A percentile compares a stretch with the other conserved stretches of the same genome.
Evolutionary conservation across 2,797 vertebrate genomes (phyloP).

Genomic region (Choloepus didactylus): DNA sequence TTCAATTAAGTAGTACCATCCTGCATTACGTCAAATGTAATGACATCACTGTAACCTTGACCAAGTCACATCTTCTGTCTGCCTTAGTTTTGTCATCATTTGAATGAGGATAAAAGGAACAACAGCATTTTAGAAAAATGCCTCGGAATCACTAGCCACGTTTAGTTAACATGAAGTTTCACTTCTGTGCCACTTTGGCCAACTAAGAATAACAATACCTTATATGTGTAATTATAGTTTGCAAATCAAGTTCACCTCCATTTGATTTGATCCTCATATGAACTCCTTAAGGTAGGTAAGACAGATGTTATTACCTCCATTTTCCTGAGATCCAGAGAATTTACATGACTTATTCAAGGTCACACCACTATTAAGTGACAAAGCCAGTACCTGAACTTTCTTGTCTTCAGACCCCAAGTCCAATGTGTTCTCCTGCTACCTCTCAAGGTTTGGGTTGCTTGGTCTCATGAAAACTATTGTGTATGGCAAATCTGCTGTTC

Average conservation of each 20-base stretch:
- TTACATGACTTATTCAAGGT: not conserved
- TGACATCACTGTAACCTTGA: not conserved
- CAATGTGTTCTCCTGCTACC: not conserved
- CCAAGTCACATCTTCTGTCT: not conserved
- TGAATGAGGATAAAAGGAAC: slow-evolving; percentile 30
- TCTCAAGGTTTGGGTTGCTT: not conserved
- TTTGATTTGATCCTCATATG: slow-evolving; percentile 24
- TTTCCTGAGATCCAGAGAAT: not conserved
- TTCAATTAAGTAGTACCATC: slow-evolving; percentile 5
- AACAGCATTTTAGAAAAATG: not conserved
- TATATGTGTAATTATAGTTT: not conserved
- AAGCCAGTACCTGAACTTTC: slow-evolving; percentile 15
- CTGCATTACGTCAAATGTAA: not conserved
- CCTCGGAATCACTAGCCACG: slow-evolving; percentile 24
- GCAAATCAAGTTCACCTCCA: slow-evolving; percentile 41
- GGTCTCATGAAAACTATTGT: not conserved
- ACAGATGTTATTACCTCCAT: not conserved
- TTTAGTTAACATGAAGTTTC: not conserved
- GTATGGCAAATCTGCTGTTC: not conserved
- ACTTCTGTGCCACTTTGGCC: not conserved
- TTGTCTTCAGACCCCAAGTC: not conserved
- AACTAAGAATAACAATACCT: slow-evolving; percentile 29
- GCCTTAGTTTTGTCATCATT: slow-evolving; percentile 45
- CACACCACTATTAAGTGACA: not conserved
- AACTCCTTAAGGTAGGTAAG: not conserved